Conservation (phyloP, 2,888 invertebrate genomes). For the Idaea aversata region DNA sequence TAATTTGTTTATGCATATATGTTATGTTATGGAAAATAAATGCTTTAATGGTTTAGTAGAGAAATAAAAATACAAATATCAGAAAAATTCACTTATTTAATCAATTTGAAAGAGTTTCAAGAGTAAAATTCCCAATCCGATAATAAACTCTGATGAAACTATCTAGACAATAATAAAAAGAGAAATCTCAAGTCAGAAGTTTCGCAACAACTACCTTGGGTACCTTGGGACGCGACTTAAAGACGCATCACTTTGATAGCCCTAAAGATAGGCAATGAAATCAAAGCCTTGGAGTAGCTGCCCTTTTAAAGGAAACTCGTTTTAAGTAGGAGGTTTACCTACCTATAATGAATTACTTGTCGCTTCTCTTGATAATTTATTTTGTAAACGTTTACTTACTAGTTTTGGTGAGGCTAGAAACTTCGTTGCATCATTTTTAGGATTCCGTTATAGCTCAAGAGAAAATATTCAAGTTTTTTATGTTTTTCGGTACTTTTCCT, state of each 20-base stretch:
- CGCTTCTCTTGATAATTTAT: slow-evolving; percentile 1
- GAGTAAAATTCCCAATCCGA: neutral
- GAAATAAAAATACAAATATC: neutral
- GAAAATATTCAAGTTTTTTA: too few relatives aligned
- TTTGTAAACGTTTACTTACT: neutral
- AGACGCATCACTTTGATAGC: slow-evolving; percentile 59
- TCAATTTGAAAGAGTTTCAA: neutral
- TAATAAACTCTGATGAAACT: slow-evolving; percentile 24
- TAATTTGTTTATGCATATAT: too few relatives aligned
- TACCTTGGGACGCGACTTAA: slow-evolving; percentile 46
- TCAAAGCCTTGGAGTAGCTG: slow-evolving; percentile 13
- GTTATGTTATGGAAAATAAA: too few relatives aligned
- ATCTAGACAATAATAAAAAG: slow-evolving; percentile 34
- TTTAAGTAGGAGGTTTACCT: slow-evolving; percentile 8
- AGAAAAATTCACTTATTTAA: neutral
- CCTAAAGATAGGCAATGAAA: slow-evolving; percentile 37
- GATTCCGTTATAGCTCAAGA: neutral
- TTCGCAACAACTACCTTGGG: slow-evolving; percentile 56
- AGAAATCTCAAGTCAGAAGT: slow-evolving; percentile 48
- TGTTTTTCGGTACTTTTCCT: too few relatives aligned
- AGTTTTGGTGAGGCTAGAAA: slow-evolving; percentile 5
- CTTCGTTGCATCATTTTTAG: neutral
- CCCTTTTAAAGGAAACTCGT: slow-evolving; percentile 12
- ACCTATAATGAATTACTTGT: slow-evolving; percentile 9
- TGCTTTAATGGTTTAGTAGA: too few relatives aligned